A percentile compares a stretch with the other conserved stretches of the same genome.
Evolutionary conservation across 2,113 vertebrate genomes (phyloP).

Genomic region (Psittacula cyanocephala): DNA sequence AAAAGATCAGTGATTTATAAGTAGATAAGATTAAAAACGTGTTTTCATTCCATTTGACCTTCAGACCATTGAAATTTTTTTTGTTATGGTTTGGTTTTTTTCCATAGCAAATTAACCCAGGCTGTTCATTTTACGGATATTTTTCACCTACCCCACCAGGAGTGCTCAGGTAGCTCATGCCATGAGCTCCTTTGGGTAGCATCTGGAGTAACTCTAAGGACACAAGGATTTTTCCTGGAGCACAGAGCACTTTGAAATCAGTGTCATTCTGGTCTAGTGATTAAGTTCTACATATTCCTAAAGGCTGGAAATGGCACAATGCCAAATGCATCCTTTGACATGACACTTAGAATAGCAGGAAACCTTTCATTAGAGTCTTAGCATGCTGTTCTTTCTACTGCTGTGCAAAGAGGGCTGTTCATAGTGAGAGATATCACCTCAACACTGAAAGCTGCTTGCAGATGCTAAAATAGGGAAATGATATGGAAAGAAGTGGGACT

Average conservation of each 20-base stretch:
- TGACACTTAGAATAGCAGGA: not conserved
- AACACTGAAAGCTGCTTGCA: not conserved
- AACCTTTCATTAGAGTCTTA: not conserved
- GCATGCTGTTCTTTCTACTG: not conserved
- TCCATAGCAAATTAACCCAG: not conserved
- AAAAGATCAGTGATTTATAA: constrained; percentile 53
- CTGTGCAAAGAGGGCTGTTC: not conserved
- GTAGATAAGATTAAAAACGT: constrained; percentile 57
- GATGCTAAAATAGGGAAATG: not conserved
- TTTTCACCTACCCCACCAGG: not conserved
- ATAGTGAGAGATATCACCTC: not conserved
- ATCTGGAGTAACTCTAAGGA: not conserved
- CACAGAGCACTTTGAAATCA: not conserved
- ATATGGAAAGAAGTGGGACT: not conserved
- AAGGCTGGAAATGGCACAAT: not conserved
- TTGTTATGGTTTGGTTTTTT: not conserved
- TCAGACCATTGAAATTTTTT: not conserved
- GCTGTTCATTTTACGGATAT: not conserved
- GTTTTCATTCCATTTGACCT: constrained; percentile 52
- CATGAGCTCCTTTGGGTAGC: not conserved
- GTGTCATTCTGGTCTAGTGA: not conserved
- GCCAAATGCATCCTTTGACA: not conserved
- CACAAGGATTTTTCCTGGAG: not conserved
- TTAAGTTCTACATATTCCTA: not conserved
- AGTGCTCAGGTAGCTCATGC: not conserved